Conservation (phyloP, 2,113 vertebrate genomes). For the Hiodon tergisus region DNA sequence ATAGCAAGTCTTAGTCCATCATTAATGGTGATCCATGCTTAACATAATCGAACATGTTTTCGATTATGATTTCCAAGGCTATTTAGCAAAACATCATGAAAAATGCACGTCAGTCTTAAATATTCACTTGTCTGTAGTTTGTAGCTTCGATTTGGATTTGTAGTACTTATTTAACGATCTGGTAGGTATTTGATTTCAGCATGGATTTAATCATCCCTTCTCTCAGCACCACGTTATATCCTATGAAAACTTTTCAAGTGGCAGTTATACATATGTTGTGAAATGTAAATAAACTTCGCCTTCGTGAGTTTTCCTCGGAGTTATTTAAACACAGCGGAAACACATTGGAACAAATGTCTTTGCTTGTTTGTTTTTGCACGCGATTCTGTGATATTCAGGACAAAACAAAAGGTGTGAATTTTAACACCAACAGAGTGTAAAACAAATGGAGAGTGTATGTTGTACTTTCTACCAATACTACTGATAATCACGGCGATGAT, state of each 20-base stretch:
- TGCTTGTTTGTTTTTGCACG: constrained; percentile 53
- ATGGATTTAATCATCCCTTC: not conserved
- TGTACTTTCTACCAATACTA: not conserved
- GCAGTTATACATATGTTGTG: not conserved
- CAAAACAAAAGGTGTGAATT: constrained; percentile 50
- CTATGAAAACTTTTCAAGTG: not conserved
- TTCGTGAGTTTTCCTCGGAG: not conserved
- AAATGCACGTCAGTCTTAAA: too few relatives aligned
- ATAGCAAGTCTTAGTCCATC: too few relatives aligned
- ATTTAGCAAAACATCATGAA: too few relatives aligned
- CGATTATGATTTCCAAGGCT: too few relatives aligned
- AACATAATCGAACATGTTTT: too few relatives aligned
- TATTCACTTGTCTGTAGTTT: too few relatives aligned
- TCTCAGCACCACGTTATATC: not conserved
- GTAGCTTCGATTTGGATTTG: not conserved
- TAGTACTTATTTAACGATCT: not conserved
- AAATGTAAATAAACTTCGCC: not conserved
- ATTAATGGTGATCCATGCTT: too few relatives aligned
- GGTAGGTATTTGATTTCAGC: not conserved
- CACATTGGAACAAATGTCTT: constrained; percentile 53
- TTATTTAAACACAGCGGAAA: constrained; percentile 25
- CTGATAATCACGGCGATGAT: not conserved
- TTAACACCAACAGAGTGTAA: constrained; percentile 36
- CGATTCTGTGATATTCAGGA: constrained; percentile 49
- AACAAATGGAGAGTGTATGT: constrained; percentile 41